Base-by-base conservation (phyloP, 2,797 vertebrate genomes). In the Gambusia yucatana region DNA sequence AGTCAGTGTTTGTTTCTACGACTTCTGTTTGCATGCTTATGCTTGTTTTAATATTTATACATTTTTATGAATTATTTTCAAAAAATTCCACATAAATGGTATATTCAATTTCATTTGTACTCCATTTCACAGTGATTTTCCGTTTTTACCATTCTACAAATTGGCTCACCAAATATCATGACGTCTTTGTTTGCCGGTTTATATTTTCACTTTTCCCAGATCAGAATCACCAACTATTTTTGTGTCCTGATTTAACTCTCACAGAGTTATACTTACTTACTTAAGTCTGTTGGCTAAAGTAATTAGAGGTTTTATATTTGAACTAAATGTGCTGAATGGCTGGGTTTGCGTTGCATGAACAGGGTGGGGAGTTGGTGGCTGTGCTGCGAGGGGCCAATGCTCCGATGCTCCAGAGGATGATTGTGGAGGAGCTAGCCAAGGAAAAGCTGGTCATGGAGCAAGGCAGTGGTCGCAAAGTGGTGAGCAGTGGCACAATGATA, bases 331-430 rank as follows among this genome's bases (percentile, higher is more conserved):
- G 41, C 33, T 61, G 55, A 74, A 43, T 28, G 11, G 22, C 44
- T 44, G 33, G 3, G 16, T 46, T 46, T 80, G 50, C 81, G 55
- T 76, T 84, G 72, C 30, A 72, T 82, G 73, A 50, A 71, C 88
- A 99, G 98, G 96, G 96, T 33, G 97, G 97, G 63, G 94, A 97
- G 76, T 79, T 99, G 84, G 96, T 98, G 88, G 96, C 96, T 10
- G 94, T 96, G 79, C 93, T 99, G 81, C 95, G 96, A 85, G 97
- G 98, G 33, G 96, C 90, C 0, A 97, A 99, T 0, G 96, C 95
- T 77, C 97, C 97, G 0, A 82, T 97, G 82, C 96, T 99, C 82
- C 97, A 97, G 92, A 98, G 92, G 92, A 97, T 95, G 82, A 96
- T 99, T 78, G 85, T 96, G 59, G 96, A 97, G 30, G 96, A 98